Conservation (phyloP, 1,140 invertebrate species). For the Megathymus violae region DNA sequence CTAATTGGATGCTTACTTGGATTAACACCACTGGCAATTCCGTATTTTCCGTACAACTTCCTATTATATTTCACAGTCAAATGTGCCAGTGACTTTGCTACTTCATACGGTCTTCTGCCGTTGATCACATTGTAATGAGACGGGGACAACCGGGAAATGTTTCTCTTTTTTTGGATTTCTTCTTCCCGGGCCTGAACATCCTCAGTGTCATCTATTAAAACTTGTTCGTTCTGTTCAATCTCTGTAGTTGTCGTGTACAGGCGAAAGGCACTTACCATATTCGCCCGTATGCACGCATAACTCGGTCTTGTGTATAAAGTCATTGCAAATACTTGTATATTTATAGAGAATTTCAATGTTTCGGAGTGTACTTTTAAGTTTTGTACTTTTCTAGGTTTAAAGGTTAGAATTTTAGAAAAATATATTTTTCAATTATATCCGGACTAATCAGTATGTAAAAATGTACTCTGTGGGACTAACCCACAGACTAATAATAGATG, state of each 20-base stretch:
- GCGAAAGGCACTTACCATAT: constrained; percentile 49
- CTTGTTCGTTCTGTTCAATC: constrained; percentile 63
- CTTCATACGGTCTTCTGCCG: constrained; percentile 61
- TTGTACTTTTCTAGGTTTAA: constrained; percentile 18
- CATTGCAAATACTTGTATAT: constrained; percentile 49
- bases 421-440: too few relatives aligned
- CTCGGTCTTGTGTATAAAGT: constrained; percentile 59
- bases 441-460: too few relatives aligned
- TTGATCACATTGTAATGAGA: constrained; percentile 66
- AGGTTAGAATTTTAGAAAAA: too few relatives aligned
- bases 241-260: constrained; percentile 62
- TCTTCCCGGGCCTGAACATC: constrained; percentile 59
- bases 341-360: too few relatives aligned
- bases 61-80: constrained; percentile 76
- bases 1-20: constrained; percentile 63
- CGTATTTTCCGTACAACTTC: constrained; percentile 77
- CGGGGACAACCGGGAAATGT: constrained; percentile 60
- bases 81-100: constrained; percentile 58
- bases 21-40: constrained; percentile 68
- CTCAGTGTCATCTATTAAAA: constrained; percentile 67
- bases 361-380: too few relatives aligned
- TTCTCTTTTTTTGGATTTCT: constrained; percentile 70
- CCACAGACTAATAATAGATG: too few relatives aligned
- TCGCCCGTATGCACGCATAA: constrained; percentile 49
- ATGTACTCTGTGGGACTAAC: too few relatives aligned